Conservation (phyloP, 2,797 vertebrate species). For the Coracias cyanogaster region DNA sequence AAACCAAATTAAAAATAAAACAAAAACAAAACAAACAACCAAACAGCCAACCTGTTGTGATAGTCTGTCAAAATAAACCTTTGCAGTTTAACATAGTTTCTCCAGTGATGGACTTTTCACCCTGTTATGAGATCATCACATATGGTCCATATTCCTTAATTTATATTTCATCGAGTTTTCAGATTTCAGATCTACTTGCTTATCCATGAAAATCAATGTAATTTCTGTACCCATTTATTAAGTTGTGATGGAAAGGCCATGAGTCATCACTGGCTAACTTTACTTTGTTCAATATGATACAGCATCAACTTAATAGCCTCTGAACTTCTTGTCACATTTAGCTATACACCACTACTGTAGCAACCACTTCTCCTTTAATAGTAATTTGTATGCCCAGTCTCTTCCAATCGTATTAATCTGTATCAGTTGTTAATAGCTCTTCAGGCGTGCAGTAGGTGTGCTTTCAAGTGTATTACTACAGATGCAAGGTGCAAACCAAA, state of each 20-base stretch:
- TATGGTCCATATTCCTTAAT: neutral
- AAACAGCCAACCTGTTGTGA: neutral
- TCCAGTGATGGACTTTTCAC: neutral
- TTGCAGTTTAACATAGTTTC: neutral
- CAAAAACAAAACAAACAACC: rapidly evolving
- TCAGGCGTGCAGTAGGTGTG: neutral
- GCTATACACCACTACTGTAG: neutral
- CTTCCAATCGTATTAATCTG: neutral
- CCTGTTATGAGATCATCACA: neutral
- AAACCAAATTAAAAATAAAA: neutral
- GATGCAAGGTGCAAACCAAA: neutral
- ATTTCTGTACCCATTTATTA: constrained; percentile 34
- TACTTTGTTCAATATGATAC: neutral
- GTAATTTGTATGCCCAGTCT: neutral
- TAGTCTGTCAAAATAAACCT: neutral
- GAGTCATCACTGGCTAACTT: constrained; percentile 23
- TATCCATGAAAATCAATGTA: constrained; percentile 38
- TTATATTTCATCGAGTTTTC: constrained; percentile 27
- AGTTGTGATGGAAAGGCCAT: neutral
- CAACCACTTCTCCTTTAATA: neutral
- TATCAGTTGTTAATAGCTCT: neutral
- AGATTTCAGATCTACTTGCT: constrained; percentile 13
- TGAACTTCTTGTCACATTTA: constrained; percentile 18
- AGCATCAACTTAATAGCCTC: constrained; percentile 23
- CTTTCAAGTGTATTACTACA: neutral